Evolutionary conservation across 2,113 vertebrate species (phyloP).

Genomic region (Camelus dromedarius): DNA sequence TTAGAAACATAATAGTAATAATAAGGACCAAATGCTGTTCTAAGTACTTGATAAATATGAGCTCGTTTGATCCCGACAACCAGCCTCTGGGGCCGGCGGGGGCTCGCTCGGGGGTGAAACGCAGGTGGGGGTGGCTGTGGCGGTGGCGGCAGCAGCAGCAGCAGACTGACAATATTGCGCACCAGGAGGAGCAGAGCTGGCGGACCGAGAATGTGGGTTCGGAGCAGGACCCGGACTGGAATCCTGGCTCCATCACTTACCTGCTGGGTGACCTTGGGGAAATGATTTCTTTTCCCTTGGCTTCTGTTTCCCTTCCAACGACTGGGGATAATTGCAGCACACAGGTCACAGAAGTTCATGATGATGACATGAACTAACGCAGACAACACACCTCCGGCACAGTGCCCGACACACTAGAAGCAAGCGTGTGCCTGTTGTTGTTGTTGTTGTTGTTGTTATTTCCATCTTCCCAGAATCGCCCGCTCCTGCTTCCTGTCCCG

Average conservation of each 20-base stretch:
- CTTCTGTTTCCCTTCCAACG: neutral
- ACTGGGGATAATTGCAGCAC: neutral
- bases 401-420: neutral
- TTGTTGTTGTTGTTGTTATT: neutral
- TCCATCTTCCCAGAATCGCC: neutral
- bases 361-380: neutral
- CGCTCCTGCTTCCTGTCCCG: neutral
- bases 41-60: neutral
- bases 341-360: neutral
- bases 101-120: neutral
- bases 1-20: neutral
- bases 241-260: neutral
- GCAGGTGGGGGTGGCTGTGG: neutral
- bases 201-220: neutral
- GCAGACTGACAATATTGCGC: accelerated
- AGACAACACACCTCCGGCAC: neutral
- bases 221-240: neutral
- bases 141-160: neutral
- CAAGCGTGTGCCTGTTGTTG: neutral
- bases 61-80: neutral
- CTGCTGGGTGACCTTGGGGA: conserved; percentile 2
- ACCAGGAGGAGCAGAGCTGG: neutral
- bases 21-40: neutral
- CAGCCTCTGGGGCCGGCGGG: neutral
- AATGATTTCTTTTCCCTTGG: neutral